Conservation (phyloP, 2,797 vertebrate genomes). For the Garrulus glandarius region DNA sequence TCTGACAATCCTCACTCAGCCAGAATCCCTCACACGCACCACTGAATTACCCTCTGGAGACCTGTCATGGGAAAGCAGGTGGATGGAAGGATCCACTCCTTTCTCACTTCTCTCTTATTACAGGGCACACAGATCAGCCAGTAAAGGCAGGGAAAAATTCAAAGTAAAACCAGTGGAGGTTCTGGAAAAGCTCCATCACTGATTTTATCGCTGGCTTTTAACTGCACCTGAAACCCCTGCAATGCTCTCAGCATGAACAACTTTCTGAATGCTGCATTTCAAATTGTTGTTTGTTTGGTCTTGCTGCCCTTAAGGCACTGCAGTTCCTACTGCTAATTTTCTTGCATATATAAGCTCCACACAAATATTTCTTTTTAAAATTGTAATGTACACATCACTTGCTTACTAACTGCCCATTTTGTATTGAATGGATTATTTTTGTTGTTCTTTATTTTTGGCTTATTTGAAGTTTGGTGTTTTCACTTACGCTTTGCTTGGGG, state of each 20-base stretch:
- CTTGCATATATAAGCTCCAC: neutral
- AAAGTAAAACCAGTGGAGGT: neutral
- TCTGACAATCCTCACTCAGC: neutral
- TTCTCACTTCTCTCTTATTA: neutral
- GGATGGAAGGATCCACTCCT: neutral
- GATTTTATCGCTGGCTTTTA: neutral
- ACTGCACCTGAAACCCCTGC: neutral
- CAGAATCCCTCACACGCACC: neutral
- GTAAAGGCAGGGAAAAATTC: neutral
- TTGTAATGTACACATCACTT: neutral
- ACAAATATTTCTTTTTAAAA: neutral
- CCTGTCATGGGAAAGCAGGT: neutral
- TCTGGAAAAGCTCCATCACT: neutral
- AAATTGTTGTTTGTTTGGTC: neutral
- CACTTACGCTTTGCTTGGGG: neutral
- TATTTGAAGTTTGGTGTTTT: neutral
- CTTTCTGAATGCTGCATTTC: neutral
- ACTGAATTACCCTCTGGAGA: neutral
- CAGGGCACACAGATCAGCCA: neutral
- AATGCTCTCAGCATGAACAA: neutral
- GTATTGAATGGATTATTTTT: fast-evolving
- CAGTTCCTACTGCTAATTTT: neutral
- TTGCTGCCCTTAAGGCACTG: neutral
- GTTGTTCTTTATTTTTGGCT: neutral
- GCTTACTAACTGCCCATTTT: neutral